Percentiles rank a stretch among this genome's conserved stretches.
Conservation (phyloP, 2,113 vertebrate genomes). For the Tylochromis polylepis region DNA sequence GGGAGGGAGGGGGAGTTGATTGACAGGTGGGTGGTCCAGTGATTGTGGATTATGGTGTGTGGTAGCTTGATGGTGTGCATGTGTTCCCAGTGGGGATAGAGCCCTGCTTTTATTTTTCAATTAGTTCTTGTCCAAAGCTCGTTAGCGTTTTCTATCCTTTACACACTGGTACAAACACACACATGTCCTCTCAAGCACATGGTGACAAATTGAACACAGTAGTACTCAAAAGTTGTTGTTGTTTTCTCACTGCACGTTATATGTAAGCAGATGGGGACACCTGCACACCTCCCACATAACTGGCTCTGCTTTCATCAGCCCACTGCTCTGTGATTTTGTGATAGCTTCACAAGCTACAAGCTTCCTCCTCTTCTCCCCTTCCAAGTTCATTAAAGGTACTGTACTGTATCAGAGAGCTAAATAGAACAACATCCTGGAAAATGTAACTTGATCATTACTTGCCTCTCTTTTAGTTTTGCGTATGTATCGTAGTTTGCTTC, state of each 20-base stretch:
- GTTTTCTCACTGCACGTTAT: neutral
- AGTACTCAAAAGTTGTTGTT: neutral
- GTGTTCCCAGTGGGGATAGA: neutral
- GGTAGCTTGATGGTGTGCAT: constrained; percentile 1
- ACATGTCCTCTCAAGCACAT: neutral
- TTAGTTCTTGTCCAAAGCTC: constrained; percentile 1
- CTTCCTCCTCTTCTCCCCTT: neutral
- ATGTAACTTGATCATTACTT: neutral
- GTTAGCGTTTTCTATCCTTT: neutral
- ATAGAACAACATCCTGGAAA: neutral
- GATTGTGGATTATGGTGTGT: neutral
- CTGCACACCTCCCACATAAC: neutral
- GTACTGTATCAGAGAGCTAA: accelerated
- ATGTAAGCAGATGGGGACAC: neutral
- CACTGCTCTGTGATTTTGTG: neutral
- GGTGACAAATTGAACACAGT: neutral
- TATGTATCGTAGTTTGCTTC: neutral
- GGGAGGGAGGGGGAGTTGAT: neutral
- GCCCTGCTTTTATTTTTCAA: constrained; percentile 16
- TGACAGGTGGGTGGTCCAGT: constrained; percentile 29
- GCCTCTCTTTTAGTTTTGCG: neutral
- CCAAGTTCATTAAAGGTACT: neutral
- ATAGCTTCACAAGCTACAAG: neutral
- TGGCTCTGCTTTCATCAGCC: neutral
- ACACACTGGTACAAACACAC: neutral